These are phyloP conservation scores for Pampusana beccarii DNA, from an alignment of 2,113 vertebrate genomes.

Conservation along the genomic window DNA sequence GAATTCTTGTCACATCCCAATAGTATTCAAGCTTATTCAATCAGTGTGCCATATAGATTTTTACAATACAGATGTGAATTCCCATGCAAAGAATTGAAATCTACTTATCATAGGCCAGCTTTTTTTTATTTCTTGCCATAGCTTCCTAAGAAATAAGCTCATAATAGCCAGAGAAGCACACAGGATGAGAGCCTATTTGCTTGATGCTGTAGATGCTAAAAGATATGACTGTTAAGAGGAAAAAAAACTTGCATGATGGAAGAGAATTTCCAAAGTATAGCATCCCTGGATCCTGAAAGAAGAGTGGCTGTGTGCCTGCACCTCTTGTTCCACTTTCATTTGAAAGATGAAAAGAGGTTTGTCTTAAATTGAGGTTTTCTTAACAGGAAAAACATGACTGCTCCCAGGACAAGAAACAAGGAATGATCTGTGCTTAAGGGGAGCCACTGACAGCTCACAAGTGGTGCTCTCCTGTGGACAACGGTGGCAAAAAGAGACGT, in stretches of 20 bases:
- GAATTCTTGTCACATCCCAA: neutral
- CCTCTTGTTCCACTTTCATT: neutral
- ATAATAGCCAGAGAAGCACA: neutral
- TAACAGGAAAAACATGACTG: neutral
- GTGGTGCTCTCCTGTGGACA: neutral
- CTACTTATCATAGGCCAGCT: neutral
- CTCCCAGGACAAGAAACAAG: neutral
- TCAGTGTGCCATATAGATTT: neutral
- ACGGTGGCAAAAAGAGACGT: neutral
- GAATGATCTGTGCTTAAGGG: neutral
- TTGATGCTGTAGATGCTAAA: neutral
- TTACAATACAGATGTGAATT: neutral
- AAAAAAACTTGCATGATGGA: neutral
- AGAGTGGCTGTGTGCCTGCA: neutral
- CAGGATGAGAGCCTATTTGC: neutral
- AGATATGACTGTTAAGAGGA: neutral
- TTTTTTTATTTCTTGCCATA: neutral
- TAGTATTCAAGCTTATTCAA: neutral
- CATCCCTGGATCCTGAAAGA: neutral
- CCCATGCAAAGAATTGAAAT: neutral
- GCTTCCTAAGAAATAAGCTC: neutral
- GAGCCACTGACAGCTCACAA: neutral
- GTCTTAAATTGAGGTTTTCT: neutral
- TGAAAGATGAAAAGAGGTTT: neutral
- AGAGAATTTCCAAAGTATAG: neutral